These are phyloP conservation scores for Corythornis cristatus DNA, from an alignment of 2,113 vertebrate genomes.

Conservation along the genomic window DNA sequence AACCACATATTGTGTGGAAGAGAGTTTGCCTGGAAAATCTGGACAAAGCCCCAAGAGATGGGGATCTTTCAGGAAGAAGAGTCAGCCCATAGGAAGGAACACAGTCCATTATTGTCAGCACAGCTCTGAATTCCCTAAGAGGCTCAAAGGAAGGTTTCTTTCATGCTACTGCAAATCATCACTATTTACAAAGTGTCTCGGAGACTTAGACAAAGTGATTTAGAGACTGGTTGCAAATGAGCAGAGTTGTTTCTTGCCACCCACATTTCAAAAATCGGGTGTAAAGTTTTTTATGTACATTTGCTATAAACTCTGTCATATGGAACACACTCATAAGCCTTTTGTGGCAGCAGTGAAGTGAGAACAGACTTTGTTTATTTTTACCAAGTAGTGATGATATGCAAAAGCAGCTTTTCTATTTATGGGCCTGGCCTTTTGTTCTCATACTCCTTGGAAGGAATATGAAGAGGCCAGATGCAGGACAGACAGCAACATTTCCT, in stretches of 20 bases:
- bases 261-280: not conserved
- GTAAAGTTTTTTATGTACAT: not conserved
- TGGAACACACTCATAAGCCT: not conserved
- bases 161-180: not conserved
- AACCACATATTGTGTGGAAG: not conserved
- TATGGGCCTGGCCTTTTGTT: not conserved
- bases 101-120: not conserved
- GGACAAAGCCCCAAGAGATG: not conserved
- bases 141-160: not conserved
- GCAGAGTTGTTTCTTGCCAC: not conserved
- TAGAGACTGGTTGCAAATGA: not conserved
- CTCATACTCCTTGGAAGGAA: not conserved
- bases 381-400: not conserved
- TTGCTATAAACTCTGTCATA: not conserved
- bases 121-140: not conserved
- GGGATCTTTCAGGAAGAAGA: not conserved
- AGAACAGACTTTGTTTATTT: conserved; percentile 10
- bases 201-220: not conserved
- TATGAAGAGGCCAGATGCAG: not conserved
- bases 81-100: not conserved
- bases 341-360: not conserved
- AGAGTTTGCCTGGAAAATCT: not conserved
- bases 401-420: conserved; percentile 5
- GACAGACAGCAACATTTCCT: not conserved
- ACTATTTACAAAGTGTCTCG: not conserved